Evolutionary conservation across 2,888 invertebrate species (phyloP), one percentile per base, ranked within the genome.

Genomic region (Torymus texanus): DNA sequence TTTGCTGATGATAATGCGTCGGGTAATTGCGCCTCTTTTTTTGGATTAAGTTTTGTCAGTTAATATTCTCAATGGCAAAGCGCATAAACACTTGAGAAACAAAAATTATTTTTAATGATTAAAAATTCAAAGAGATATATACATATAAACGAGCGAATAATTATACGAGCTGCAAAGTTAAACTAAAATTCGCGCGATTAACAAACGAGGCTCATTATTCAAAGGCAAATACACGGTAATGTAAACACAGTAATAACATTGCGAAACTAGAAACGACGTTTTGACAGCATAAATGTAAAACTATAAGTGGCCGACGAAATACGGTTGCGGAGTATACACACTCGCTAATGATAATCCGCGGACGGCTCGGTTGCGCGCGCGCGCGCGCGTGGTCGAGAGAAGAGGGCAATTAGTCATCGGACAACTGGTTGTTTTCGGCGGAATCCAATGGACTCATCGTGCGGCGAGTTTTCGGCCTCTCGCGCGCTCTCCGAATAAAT

Each of bases 401-500:
- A 84, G 82, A 83, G 84, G 66, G 81, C 83, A 82, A 85, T 87
- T 85, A 84, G 85, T 81, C 81, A 81, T 77, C 63, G 65, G 76
- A 21, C 74, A 71, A 59, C 59, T 62, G 67, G 63, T 77, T 79
- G 79, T 81, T 81, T 78, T 79, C 81, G 78, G 61, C 75, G 75
- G 72, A 79, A 80, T 80, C 80, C 83, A 81, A 84, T 84, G 84
- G 83, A 83, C 83, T 83, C 82, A 82, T 80, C 75, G 83, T 83
- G n/a, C n/a, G 83, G 83, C 82, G 82, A 82, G 80, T 84, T 84
- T 81, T 84, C 83, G 83, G 82, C 81, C 81, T 80, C 81, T 77
- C 82, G 75, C 82, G 82, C 84, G 82, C 74, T 78, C 78, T 66
- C 55, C 50, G 83, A 86, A 89, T 89, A 89, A 90, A 89, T 90